Conservation (phyloP, 2,888 invertebrate genomes). For the Drosophila maculinotata region DNA sequence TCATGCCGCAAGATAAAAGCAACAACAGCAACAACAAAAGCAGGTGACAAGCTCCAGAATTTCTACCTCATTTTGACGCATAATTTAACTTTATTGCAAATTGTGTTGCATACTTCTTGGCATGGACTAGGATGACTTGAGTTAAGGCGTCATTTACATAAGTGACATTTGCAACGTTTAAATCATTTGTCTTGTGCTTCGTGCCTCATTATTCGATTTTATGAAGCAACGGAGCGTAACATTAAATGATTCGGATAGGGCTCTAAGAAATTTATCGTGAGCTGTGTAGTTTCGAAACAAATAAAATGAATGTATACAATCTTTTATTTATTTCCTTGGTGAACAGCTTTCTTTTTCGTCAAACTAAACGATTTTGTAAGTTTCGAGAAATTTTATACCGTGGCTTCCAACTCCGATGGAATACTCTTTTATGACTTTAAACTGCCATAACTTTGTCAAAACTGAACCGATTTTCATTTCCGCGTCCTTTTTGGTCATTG, state of each 20-base stretch:
- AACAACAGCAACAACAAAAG: conserved; percentile 14
- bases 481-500: too few species aligned
- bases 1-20: conserved; percentile 40
- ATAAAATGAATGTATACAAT: too few species aligned
- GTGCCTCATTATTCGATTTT: conserved; percentile 15
- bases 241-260: conserved; percentile 16
- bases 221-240: conserved; percentile 24
- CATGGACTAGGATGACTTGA: background rate
- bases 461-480: too few species aligned
- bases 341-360: too few species aligned
- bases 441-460: too few species aligned
- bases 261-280: background rate
- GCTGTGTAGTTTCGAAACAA: background rate
- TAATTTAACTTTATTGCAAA: conserved; percentile 70
- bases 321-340: too few species aligned
- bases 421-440: too few species aligned
- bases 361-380: background rate
- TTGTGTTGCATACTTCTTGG: conserved; percentile 58
- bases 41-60: conserved; percentile 50
- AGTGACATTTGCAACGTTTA: conserved; percentile 31
- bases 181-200: conserved; percentile 45
- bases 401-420: too few species aligned
- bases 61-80: conserved; percentile 60
- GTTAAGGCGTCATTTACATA: conserved; percentile 21
- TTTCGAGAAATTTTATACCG: too few species aligned